Conservation (phyloP, 37 sponge, comb jelly and placozoan species). For the Halisarca cf. caerulea region DNA sequence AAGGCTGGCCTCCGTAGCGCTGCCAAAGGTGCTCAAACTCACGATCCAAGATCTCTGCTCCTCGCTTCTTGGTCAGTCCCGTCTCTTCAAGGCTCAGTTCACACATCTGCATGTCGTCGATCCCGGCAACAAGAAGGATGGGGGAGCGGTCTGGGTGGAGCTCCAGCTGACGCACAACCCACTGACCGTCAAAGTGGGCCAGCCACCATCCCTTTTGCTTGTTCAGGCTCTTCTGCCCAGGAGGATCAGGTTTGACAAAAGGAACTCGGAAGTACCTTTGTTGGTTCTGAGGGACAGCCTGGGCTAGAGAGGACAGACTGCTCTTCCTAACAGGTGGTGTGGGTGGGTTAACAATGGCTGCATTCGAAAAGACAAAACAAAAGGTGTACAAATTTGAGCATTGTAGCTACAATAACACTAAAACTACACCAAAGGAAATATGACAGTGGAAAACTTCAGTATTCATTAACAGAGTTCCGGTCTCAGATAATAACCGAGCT, state of each 20-base stretch:
- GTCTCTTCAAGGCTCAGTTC: slow-evolving; percentile 94
- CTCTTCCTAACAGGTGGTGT: slow-evolving; percentile 28
- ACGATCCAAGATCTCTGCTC: slow-evolving; percentile 86
- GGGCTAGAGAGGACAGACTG: background rate
- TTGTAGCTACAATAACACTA: too few relatives aligned
- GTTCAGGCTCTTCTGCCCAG: slow-evolving; percentile 36
- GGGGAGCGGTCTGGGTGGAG: slow-evolving; percentile 86
- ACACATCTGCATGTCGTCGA: slow-evolving; percentile 97
- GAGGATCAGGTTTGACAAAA: slow-evolving; percentile 71
- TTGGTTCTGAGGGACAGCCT: slow-evolving; percentile 26
- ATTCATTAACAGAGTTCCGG: too few relatives aligned
- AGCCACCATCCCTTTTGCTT: slow-evolving; percentile 96
- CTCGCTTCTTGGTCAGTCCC: slow-evolving; percentile 84
- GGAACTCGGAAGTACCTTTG: slow-evolving; percentile 95
- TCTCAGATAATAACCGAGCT: too few relatives aligned
- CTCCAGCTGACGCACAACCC: slow-evolving; percentile 96
- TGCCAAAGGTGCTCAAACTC: slow-evolving; percentile 91
- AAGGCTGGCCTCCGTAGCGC: slow-evolving; percentile 78
- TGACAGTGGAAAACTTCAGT: too few relatives aligned
- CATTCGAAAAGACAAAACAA: background rate
- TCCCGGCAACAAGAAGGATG: slow-evolving; percentile 84
- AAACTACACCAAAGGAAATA: too few relatives aligned
- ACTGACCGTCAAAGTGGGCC: slow-evolving; percentile 97
- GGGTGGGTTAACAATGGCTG: slow-evolving; percentile 17
- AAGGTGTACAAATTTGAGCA: too few relatives aligned